Percentiles rank a stretch among this genome's conserved stretches.
phyloP scores from a whole-genome alignment of 2,888 invertebrate genomes.

The Achlya flavicornis region DNA sequence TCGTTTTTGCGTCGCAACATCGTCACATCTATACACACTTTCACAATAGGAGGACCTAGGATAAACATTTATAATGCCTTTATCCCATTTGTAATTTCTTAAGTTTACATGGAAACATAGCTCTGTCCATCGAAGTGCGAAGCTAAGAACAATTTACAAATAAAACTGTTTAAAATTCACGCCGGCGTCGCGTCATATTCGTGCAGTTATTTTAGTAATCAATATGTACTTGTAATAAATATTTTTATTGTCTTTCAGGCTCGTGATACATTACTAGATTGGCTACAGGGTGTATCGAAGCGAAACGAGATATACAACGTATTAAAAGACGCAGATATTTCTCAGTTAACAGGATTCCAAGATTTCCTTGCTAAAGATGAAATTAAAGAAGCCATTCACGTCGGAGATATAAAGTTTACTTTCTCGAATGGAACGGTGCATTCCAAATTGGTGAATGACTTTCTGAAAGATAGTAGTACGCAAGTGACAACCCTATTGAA shows the following conservation, averaged over 20 bases:
- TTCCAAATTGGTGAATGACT: slow-evolving; percentile 81
- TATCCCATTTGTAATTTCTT: too few relatives aligned
- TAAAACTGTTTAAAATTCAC: too few relatives aligned
- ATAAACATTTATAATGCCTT: too few relatives aligned
- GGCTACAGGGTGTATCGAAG: slow-evolving; percentile 51
- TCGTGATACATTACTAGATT: slow-evolving; percentile 50
- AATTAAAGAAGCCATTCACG: slow-evolving; percentile 87
- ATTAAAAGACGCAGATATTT: slow-evolving; percentile 58
- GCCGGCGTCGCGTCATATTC: too few relatives aligned
- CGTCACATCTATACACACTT: too few relatives aligned
- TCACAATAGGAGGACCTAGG: too few relatives aligned
- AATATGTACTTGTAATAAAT: neutral
- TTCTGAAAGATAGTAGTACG: slow-evolving; percentile 86
- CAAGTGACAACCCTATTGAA: slow-evolving; percentile 84
- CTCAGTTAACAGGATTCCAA: slow-evolving; percentile 31
- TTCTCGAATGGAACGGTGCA: slow-evolving; percentile 50
- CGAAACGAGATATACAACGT: slow-evolving; percentile 58
- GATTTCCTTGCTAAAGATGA: slow-evolving; percentile 82
- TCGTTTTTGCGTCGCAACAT: too few relatives aligned
- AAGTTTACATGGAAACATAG: too few relatives aligned
- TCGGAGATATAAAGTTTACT: slow-evolving; percentile 83
- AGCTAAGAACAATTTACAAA: too few relatives aligned
- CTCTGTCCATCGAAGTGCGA: too few relatives aligned
- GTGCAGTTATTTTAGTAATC: too few relatives aligned
- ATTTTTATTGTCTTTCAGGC: slow-evolving; percentile 43